These are phyloP conservation scores for Oscheius myriophilus DNA, from an alignment of 2,888 invertebrate genomes.

Conservation along the genomic window DNA sequence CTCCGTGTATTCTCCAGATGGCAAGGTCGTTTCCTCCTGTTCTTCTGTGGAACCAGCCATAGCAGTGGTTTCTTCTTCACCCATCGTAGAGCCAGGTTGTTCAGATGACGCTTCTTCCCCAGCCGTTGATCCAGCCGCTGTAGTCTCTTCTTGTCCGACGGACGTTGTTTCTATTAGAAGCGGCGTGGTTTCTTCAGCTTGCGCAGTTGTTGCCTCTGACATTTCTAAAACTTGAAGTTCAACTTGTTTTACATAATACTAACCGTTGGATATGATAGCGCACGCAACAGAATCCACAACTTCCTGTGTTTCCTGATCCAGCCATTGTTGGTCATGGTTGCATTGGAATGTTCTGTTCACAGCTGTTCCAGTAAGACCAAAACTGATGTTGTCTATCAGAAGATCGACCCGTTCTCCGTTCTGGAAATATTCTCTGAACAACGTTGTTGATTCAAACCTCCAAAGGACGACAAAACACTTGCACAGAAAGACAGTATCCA, in stretches of 20 bases:
- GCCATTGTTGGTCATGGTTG: conserved; percentile 40
- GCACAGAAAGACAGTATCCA: conserved; percentile 42
- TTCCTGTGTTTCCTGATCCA: conserved; percentile 29
- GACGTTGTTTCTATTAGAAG: too few species aligned
- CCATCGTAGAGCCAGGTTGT: too few species aligned
- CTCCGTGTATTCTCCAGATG: conserved; percentile 15
- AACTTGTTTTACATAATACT: not conserved
- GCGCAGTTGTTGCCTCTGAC: not conserved
- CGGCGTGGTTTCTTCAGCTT: not conserved
- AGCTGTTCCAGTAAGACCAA: conserved; percentile 15
- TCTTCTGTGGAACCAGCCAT: not conserved
- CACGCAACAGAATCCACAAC: conserved; percentile 48
- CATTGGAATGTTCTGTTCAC: conserved; percentile 48
- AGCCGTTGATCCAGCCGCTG: too few species aligned
- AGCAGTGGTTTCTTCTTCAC: not conserved
- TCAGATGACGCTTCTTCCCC: too few species aligned
- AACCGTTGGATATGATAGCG: conserved; percentile 30
- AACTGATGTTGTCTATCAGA: conserved; percentile 31
- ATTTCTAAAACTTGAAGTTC: not conserved
- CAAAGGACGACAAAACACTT: conserved; percentile 47
- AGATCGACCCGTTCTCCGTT: conserved; percentile 33
- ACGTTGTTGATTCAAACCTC: conserved; percentile 31
- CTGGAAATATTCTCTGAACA: conserved; percentile 5
- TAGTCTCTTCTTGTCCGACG: not conserved
- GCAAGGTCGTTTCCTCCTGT: too few species aligned